Evolutionary conservation across 2,888 invertebrate species (phyloP).

Genomic region (Scaptomyza flava): DNA sequence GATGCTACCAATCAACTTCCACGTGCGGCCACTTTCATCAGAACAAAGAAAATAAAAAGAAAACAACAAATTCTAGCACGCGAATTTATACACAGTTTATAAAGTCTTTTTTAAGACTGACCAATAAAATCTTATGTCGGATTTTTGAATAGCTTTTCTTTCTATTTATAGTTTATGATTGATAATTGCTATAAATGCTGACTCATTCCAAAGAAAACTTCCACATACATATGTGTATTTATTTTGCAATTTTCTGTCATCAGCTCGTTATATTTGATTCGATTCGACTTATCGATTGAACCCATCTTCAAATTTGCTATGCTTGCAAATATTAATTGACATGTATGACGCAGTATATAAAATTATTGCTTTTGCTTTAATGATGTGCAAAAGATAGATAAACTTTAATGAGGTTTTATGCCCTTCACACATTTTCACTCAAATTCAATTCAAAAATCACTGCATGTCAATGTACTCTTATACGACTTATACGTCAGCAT

Average conservation of each 20-base stretch:
- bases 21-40: background rate
- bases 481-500: background rate
- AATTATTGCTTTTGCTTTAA: background rate
- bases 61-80: background rate
- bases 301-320: conserved; percentile 2
- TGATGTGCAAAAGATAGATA: conserved; percentile 3
- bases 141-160: background rate
- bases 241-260: conserved; percentile 17
- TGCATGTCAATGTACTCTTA: conserved; percentile 12
- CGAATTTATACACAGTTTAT: background rate
- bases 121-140: conserved; percentile 6
- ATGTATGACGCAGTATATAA: background rate
- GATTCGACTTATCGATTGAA: conserved; percentile 25
- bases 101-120: background rate
- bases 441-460: background rate
- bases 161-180: background rate
- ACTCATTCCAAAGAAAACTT: conserved; percentile 12
- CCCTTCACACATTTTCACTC: background rate
- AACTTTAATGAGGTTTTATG: background rate
- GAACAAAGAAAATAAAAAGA: background rate
- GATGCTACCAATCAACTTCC: conserved; percentile 32
- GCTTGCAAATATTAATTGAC: conserved; percentile 32
- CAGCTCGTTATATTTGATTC: conserved; percentile 25
- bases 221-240: background rate
- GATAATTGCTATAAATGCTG: background rate